Conservation (phyloP, 1,140 invertebrate species). For the Nilaparvata lugens region DNA sequence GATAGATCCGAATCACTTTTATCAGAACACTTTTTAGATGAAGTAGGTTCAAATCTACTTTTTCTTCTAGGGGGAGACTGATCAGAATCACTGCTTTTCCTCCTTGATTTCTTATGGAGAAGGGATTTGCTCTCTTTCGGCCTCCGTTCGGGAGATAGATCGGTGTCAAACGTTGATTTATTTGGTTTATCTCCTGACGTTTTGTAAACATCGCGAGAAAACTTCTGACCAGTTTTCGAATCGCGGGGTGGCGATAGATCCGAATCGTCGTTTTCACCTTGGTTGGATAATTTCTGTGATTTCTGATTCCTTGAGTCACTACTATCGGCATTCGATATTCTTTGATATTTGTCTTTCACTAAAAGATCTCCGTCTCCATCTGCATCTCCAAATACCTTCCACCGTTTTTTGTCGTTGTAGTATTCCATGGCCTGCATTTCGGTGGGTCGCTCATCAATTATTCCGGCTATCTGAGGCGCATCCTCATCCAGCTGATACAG, state of each 20-base stretch:
- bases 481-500: slow-evolving; percentile 64
- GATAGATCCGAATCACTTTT: slow-evolving; percentile 30
- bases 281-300: too few species aligned
- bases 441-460: slow-evolving; percentile 76
- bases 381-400: slow-evolving; percentile 52
- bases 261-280: slow-evolving; percentile 2
- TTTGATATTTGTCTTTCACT: neutral
- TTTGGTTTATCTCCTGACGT: neutral
- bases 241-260: slow-evolving; percentile 28
- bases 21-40: slow-evolving; percentile 8
- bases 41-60: neutral
- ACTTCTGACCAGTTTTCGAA: slow-evolving; percentile 6
- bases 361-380: slow-evolving; percentile 32
- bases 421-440: slow-evolving; percentile 54
- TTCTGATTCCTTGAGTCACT: too few species aligned
- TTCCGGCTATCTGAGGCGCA: slow-evolving; percentile 79
- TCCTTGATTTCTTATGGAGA: neutral
- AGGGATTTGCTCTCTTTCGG: slow-evolving; percentile 8
- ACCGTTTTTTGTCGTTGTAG: slow-evolving; percentile 51
- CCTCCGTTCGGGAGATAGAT: slow-evolving; percentile 31
- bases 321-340: too few species aligned
- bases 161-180: slow-evolving; percentile 25
- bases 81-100: slow-evolving; percentile 27
- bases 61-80: slow-evolving; percentile 33
- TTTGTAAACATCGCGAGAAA: neutral